A percentile compares a stretch with the other conserved stretches of the same genome.
These are phyloP conservation scores for Onchidella celtica DNA, from an alignment of 2,888 invertebrate genomes.

Conservation along the genomic window DNA sequence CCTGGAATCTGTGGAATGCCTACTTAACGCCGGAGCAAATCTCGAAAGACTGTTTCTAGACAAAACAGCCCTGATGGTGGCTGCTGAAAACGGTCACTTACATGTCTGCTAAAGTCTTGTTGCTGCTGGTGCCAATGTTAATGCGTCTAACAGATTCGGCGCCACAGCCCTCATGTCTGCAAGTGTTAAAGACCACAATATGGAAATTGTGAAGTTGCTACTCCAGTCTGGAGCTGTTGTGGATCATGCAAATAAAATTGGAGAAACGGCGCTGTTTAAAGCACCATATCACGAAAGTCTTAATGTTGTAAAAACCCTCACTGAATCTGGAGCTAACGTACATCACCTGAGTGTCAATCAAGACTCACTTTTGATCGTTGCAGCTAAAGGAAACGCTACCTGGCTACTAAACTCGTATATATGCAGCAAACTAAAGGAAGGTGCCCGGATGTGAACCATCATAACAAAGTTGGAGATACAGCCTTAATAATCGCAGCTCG, in stretches of 20 bases:
- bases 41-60: background rate
- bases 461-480: background rate
- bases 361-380: background rate
- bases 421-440: background rate
- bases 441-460: background rate
- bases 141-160: background rate
- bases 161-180: background rate
- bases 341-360: background rate
- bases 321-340: background rate
- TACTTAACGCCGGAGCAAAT: background rate
- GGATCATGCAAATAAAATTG: background rate
- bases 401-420: background rate
- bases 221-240: background rate
- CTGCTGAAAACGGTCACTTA: background rate
- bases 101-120: background rate
- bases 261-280: background rate
- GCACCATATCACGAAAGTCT: background rate
- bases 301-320: background rate
- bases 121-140: background rate
- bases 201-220: background rate
- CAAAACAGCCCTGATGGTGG: background rate
- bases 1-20: background rate
- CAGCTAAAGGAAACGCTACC: background rate
- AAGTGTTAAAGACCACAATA: background rate
- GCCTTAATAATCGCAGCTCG: background rate